Evolutionary conservation across 2,113 vertebrate species (phyloP), one percentile per base, ranked within the genome.

Genomic region (Hassar affinis): DNA sequence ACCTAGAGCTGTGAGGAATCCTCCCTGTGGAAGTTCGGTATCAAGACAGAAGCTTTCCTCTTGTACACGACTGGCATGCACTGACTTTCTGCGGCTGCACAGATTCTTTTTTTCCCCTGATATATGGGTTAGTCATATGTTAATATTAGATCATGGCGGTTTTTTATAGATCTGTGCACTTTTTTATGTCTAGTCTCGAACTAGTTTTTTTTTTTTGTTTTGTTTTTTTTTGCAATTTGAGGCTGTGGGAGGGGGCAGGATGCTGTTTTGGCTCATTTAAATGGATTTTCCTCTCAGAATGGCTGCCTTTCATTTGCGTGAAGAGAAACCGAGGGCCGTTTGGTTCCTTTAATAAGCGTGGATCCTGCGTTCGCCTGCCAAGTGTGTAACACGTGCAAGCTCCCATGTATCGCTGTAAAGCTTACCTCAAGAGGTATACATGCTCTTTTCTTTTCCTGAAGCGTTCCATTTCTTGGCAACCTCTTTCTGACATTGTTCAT

Each of bases 401-500:
- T 72, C 49, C 80, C 15, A 66, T 77, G 72, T 75, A 38, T 79
- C 45, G 15, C 71, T 78, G n/a, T n/a, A 38, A 80, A 56, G 74
- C 79, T 79, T 74, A 83, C 81, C 82, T 81, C 74, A n/a, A 86
- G 71, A 57, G 45, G 47, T 84, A 52, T 69, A 81, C 85, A 20
- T 76, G 75, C 78, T 82, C 84, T 82, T 82, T 79, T 87, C 84
- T 88, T 82, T 47, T 84, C 33, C 45, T 18, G 69, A 33, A 80
- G 52, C 20, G 71, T 45, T 69, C 14, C 51, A 27, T 61, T 76
- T 62, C 61, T 25, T 51, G 1, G n/a, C 75, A 79, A 27, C 54
- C 30, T 84, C 61, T 75, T 52, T 85, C 85, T n/a, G 80, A 90
- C 87, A 90, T 84, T 89, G 86, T 91, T 93, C 91, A 90, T 92